Evolutionary conservation across 1,140 invertebrate genomes (phyloP), one percentile per base, ranked within the genome.

Genomic region (Meloidogyne floridensis): DNA sequence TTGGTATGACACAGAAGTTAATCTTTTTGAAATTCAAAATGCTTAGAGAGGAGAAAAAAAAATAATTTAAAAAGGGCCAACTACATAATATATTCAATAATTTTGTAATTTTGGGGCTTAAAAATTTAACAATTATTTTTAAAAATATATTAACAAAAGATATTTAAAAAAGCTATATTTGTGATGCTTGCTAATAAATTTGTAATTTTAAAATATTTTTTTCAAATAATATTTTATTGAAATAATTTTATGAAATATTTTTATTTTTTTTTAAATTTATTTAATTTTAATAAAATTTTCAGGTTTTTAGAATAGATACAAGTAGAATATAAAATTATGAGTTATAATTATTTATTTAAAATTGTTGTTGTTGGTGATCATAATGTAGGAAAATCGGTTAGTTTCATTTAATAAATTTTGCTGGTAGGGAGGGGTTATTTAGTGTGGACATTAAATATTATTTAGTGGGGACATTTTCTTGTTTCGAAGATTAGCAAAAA

Each of bases 1-100:
- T 87, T 99, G 97, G 97, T 98, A 98, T 91, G 97, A 98, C 90
- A 99, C 97, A 0, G 95, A 98, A 90, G 96, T 99, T 8, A 98
- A 98, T 91, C 92, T 99, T 74, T 99, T 99, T 92, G 97, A 99
- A 80, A 86, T 86, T 59, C 85, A 86, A 80, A 80, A 80, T 51
- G 76, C 84, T n/a, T 82, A 72, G 84, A 43, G 11, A 11, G 18
- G 18, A 47, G 11, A 15, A n/a, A 51, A n/a, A 51, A 15, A 56
- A 32, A 1, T 32, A 77, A 43, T 32, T 2, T 32, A 32, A 32
- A 32, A n/a, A 32, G 32, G 32, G 42, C 47, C 18, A 77, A 77
- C 3, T 77, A 51, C 75, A 77, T 56, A n/a, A 77, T 77, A 56
- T 4, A 71, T 13, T 77, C 32, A 42, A 65, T 43, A n/a, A 32